Evolutionary conservation across 2,797 vertebrate genomes (phyloP), one percentile per base, ranked within the genome.

Genomic region (Oreonectes daqikongensis): DNA sequence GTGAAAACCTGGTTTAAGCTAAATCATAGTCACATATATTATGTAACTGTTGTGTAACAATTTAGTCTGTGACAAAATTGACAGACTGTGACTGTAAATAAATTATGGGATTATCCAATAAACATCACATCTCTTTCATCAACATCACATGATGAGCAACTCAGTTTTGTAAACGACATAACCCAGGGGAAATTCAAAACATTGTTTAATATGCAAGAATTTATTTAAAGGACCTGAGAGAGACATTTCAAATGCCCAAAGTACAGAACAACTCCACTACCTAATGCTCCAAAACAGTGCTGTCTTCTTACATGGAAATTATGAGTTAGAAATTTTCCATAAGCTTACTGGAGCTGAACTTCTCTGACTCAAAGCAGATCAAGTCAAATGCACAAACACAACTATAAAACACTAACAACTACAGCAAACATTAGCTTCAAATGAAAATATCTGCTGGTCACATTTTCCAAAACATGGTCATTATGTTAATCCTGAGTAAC

Each of bases 231-330:
- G 69, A 20, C 28, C 12, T 18, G 28, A 18, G 15, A 30, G 18
- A 79, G 5, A 35, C 17, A n/a, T 48, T 74, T 63, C 53, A 75
- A 48, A 71, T 22, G 11, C 6, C 44, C 30, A 50, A 20, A 68
- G 53, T 55, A 20, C 50, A 69, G 38, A 35, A n/a, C n/a, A n/a
- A 65, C 14, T 70, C 38, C 22, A 55, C 30, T 65, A 73, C 60
- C 28, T 15, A 81, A 60, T 20, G 35, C 24, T 46, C 50, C 40
- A 72, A 76, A 80, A 69, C 66, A 55, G 17, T 28, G 44, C 12
- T 65, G 48, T 55, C 35, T 28, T 72, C 70, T 75, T 48, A 80
- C 80, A 78, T 78, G 64, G 66, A 83, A 80, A 82, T 68, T 20
- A 30, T 61, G 52, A 70, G 67, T 61, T 72, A 66, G 24, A 70